These are phyloP conservation scores for Eulemur rufifrons DNA, from an alignment of 2,113 vertebrate species.

Conservation along the genomic window DNA sequence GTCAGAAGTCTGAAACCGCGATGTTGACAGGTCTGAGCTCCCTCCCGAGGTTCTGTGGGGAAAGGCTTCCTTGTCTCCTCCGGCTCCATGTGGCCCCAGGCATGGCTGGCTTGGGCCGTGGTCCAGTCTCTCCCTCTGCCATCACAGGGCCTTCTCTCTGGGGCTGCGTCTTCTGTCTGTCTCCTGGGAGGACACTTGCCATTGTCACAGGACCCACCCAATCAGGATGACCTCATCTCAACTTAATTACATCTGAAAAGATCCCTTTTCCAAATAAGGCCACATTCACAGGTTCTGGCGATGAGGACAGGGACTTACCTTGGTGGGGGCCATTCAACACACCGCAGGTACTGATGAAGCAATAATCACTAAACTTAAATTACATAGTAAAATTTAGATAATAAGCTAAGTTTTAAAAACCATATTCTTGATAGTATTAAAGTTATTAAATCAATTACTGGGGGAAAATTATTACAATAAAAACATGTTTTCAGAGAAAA, in stretches of 20 bases:
- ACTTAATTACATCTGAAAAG: background rate
- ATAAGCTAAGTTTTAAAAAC: slow-evolving; percentile 17
- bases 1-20: background rate
- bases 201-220: background rate
- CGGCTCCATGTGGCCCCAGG: background rate
- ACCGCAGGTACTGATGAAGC: background rate
- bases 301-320: background rate
- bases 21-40: no score
- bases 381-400: slow-evolving; percentile 41
- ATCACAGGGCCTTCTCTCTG: background rate
- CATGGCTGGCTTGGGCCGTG: background rate
- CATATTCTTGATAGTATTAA: background rate
- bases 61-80: background rate
- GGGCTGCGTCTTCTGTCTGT: background rate
- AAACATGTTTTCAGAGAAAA: slow-evolving; percentile 14
- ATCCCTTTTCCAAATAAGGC: background rate
- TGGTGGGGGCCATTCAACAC: background rate
- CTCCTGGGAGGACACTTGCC: background rate
- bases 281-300: background rate
- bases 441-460: background rate
- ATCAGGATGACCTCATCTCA: background rate
- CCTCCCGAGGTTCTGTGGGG: background rate
- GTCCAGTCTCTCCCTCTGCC: background rate
- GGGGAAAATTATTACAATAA: background rate
- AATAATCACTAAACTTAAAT: slow-evolving; percentile 48